Evolutionary conservation across 2,888 invertebrate genomes (phyloP), one percentile per base, ranked within the genome.

Genomic region (Seira sanloemensis): DNA sequence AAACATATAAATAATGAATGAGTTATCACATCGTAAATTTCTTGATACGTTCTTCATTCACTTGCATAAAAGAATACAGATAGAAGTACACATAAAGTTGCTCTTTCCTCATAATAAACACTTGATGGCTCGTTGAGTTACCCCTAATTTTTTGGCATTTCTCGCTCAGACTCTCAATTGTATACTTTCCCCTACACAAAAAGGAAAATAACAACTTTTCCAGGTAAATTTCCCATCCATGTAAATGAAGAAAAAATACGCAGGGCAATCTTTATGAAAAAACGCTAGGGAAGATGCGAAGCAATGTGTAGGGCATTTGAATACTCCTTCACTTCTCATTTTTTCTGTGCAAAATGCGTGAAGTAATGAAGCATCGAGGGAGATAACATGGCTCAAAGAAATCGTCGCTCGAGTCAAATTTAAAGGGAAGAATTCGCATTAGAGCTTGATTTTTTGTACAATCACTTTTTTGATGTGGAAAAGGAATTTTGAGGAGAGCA

Each of bases 1-100:
- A 81, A 75, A 71, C 71, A 83, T 85, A 86, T 88, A 88, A 88
- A 88, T 88, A 88, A 88, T 88, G 87, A 88, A 88, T 87, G 87
- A 88, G 87, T 87, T 88, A 84, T 87, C 87, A 86, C 76, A 65
- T 75, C 50, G 69, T 81, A 71, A 58, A 21, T 75, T 71, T 66
- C 58, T 78, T n/a, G 50, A 37, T 58, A n/a, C 58, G 21, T 26
- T 50, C 26, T n/a, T 46, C 72, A 18, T 58, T 58, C 58, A 58
- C 58, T 58, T 37, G 46, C 72, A 26, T 65, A 66, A 24, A 73
- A 75, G 62, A 78, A 78, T 27, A 23, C n/a, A 16, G n/a, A 12
- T 50, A n/a, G 58, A 4, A 58, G 58, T 58, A 58, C 7, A 58
- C 58, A 58, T 58, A 58, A 9, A 58, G 37, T 37, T 37, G 37